Evolutionary conservation across 35 echinoderm and acorn worm species (phyloP).

Genomic region (Eucidaris tribuloides): DNA sequence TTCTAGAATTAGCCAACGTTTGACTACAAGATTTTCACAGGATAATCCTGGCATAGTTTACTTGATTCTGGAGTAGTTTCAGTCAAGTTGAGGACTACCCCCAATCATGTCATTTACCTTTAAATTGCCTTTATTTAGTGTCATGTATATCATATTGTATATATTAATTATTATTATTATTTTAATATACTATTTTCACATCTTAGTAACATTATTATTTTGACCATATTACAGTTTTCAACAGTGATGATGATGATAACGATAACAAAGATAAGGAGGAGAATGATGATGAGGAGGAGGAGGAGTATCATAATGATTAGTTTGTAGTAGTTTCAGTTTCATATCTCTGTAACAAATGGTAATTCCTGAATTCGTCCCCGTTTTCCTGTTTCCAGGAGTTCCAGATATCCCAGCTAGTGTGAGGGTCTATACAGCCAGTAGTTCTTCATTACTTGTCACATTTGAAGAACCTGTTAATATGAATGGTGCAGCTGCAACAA

Average conservation of each 20-base stretch:
- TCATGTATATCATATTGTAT: too few species aligned
- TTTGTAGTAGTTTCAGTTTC: neutral
- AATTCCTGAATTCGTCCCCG: neutral
- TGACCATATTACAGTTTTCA: neutral
- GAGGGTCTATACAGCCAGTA: conserved; percentile 60
- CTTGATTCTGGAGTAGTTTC: too few species aligned
- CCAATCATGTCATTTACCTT: too few species aligned
- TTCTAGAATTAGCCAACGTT: too few species aligned
- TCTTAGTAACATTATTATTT: too few species aligned
- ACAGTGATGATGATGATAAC: neutral
- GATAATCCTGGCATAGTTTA: too few species aligned
- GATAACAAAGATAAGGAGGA: neutral
- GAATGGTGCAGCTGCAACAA: conserved; percentile 84
- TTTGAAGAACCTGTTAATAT: conserved; percentile 88
- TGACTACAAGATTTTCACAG: too few species aligned
- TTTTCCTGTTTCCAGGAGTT: conserved; percentile 44
- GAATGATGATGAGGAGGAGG: neutral
- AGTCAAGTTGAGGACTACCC: too few species aligned
- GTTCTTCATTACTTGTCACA: conserved; percentile 63
- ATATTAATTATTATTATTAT: too few species aligned
- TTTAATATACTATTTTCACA: too few species aligned
- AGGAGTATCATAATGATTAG: neutral
- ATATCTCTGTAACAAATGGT: neutral
- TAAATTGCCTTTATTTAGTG: too few species aligned
- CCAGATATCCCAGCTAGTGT: conserved; percentile 78